Conservation (phyloP, 2,797 vertebrate species). For the Channallabes apus region DNA sequence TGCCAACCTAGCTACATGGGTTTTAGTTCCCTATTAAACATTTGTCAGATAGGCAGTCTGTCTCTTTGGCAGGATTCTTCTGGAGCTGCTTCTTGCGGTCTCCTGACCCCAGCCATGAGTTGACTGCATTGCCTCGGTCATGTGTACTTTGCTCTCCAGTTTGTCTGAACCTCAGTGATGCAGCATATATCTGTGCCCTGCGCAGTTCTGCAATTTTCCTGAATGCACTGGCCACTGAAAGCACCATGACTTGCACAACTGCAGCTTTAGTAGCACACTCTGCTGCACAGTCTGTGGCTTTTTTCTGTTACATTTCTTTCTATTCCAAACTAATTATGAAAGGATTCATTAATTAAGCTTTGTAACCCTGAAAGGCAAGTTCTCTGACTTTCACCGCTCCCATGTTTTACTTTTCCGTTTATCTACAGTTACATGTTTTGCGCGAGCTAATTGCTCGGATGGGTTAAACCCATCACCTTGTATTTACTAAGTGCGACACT, state of each 20-base stretch:
- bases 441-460: background rate
- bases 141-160: background rate
- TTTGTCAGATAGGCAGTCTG: background rate
- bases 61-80: background rate
- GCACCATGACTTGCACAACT: background rate
- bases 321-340: background rate
- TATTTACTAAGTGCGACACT: too few species aligned
- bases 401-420: background rate
- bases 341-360: background rate
- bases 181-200: background rate
- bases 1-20: too few species aligned
- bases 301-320: too few species aligned
- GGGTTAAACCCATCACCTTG: background rate
- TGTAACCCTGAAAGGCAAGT: background rate
- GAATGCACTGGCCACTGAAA: background rate
- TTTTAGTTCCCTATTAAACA: background rate
- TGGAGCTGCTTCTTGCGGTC: background rate
- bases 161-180: background rate
- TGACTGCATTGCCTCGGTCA: background rate
- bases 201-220: background rate
- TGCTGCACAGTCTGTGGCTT: background rate
- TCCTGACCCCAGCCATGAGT: background rate
- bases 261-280: background rate
- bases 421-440: background rate
- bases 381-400: background rate